These are phyloP conservation scores for Ochotona curzoniae DNA, from an alignment of 2,113 vertebrate genomes.

Conservation along the genomic window DNA sequence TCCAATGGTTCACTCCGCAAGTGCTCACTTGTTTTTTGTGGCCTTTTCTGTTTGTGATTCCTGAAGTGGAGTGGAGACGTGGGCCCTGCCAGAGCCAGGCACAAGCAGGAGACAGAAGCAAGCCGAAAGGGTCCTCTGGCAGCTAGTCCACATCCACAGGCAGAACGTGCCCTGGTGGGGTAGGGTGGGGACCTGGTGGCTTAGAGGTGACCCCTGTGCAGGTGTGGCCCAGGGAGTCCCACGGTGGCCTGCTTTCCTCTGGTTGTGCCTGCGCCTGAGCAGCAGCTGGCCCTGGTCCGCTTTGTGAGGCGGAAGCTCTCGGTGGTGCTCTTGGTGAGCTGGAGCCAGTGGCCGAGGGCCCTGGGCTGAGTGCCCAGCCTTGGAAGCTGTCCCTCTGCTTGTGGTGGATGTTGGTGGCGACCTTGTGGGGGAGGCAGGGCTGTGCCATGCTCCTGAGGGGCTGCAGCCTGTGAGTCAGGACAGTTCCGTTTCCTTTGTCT, in stretches of 20 bases:
- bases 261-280: background rate
- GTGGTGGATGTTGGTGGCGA: background rate
- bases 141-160: no score
- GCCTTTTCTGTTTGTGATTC: background rate
- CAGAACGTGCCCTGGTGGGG: background rate
- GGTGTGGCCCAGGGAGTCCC: background rate
- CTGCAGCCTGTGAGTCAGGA: background rate
- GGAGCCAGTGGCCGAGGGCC: background rate
- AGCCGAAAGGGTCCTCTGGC: background rate
- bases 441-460: no score
- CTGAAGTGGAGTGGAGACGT: background rate
- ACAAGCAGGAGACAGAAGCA: background rate
- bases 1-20: no score
- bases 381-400: background rate
- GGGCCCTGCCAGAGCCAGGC: no score
- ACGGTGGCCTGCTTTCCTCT: background rate
- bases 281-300: background rate
- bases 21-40: background rate
- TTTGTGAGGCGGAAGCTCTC: background rate
- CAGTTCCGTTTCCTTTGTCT: background rate
- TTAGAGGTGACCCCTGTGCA: background rate
- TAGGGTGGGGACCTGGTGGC: background rate
- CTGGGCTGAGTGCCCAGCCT: background rate
- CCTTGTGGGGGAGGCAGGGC: background rate
- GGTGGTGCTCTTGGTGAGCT: accelerated